Evolutionary conservation across 2,797 vertebrate genomes (phyloP), one percentile per base, ranked within the genome.

Genomic region (Peromyscus nudipes): DNA sequence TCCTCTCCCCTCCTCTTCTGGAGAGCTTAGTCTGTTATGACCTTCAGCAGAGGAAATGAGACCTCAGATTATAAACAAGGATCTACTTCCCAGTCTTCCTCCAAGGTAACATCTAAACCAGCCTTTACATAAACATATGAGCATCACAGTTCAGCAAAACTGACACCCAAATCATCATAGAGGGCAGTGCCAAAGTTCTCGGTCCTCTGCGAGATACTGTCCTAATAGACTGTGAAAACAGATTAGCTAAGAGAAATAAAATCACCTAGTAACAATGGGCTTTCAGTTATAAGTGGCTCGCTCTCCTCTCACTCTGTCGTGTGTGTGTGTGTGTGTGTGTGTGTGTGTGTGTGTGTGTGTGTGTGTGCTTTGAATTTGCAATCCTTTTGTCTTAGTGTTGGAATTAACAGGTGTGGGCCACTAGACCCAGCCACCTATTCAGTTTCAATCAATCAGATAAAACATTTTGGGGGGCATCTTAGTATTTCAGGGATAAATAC

Each of bases 381-480:
- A 57, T 43, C 37, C 76, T 55, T 65, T 80, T 40, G 49, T 43
- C 46, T 67, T 52, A 69, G 12, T 55, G 64, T n/a, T 67, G 76
- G 23, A 9, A 80, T 91, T 81, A 57, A 57, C 12, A 81, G 16
- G 89, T 7, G 11, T 81, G n/a, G 46, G 16, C 3, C 49, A 81
- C 6, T 67, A 55, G 25, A 21, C 13, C n/a, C 34, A 65, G n/a
- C 5, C 57, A 52, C 3, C 31, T 65, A 86, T 82, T n/a, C 62
- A 83, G 67, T 88, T 92, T 96, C 52, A 96, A 75, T 85, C 62
- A 27, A 88, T 23, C 29, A 92, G 21, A 69, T n/a, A 75, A 43
- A 43, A 40, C 71, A 27, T 43, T 73, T 75, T 23, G 10, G 23
- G 21, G n/a, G 21, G 6, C 37, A 77, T 43, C 19, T 37, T 80